Conservation (phyloP, 2,113 vertebrate genomes). For the Cynoglossus semilaevis region DNA sequence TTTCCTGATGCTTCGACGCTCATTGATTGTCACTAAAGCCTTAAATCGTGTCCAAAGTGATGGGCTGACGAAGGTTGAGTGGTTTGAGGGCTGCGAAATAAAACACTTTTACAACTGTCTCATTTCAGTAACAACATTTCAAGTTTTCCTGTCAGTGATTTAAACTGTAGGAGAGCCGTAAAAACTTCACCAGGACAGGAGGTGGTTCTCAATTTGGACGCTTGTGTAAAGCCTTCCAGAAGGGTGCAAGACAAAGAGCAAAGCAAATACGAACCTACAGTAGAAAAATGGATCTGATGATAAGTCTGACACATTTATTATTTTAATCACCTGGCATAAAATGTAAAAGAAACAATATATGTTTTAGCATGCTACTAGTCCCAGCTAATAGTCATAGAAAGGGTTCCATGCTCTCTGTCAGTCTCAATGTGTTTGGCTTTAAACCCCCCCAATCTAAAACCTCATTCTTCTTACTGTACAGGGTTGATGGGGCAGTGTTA, state of each 20-base stretch:
- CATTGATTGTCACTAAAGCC: neutral
- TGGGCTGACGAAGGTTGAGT: conserved; percentile 9
- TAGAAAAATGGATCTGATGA: no score
- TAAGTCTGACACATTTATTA: no score
- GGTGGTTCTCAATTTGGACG: conserved; percentile 1
- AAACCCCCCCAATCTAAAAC: no score
- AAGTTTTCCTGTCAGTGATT: conserved; percentile 24
- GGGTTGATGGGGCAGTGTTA: no score
- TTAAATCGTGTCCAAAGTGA: conserved; percentile 4
- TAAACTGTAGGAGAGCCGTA: conserved; percentile 20
- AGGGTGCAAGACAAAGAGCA: neutral
- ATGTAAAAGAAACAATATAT: no score
- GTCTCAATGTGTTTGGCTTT: no score
- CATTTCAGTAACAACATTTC: conserved; percentile 22
- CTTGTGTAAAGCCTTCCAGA: neutral
- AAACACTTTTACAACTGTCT: conserved; percentile 35
- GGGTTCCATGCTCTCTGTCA: no score
- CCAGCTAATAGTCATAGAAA: no score
- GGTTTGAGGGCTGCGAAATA: conserved; percentile 10
- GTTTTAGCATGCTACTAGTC: no score
- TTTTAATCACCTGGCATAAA: no score
- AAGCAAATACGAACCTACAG: no score
- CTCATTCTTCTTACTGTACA: no score
- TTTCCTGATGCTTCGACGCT: neutral
- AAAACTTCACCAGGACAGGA: conserved; percentile 20